Evolutionary conservation across 2,797 vertebrate genomes (phyloP).

Genomic region (Trachurus trachurus): DNA sequence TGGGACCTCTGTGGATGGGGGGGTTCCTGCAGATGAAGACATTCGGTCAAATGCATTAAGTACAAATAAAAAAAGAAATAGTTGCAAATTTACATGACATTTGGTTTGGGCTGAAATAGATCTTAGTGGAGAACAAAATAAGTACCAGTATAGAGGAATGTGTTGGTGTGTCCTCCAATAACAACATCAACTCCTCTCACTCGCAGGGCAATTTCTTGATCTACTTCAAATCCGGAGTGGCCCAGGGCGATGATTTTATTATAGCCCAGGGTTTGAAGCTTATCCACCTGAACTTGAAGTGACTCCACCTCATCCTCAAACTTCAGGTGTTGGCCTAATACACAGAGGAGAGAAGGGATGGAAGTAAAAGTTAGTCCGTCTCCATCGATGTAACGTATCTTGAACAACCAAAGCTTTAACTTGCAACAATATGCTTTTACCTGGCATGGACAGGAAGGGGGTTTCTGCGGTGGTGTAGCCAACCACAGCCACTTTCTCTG

Average conservation of each 20-base stretch:
- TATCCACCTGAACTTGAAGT: slow-evolving; percentile 88
- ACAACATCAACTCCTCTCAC: slow-evolving; percentile 92
- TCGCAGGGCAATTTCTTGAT: slow-evolving; percentile 90
- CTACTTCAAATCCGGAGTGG: slow-evolving; percentile 91
- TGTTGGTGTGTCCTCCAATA: slow-evolving; percentile 94
- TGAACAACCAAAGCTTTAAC: background rate
- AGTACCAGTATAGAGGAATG: slow-evolving; percentile 94
- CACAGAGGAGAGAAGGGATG: background rate
- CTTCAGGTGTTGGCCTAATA: slow-evolving; percentile 85
- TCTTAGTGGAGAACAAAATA: background rate
- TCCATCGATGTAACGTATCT: background rate
- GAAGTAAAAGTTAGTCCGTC: background rate
- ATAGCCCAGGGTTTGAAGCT: slow-evolving; percentile 85
- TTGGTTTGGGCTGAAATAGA: background rate
- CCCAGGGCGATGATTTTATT: slow-evolving; percentile 96
- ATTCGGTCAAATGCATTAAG: background rate
- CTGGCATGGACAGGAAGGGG: slow-evolving; percentile 90
- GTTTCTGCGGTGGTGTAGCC: slow-evolving; percentile 93
- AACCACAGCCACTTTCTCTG: slow-evolving; percentile 89
- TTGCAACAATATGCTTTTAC: slow-evolving; percentile 71
- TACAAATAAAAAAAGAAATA: background rate
- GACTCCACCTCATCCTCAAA: slow-evolving; percentile 91
- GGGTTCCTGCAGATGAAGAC: slow-evolving; percentile 77
- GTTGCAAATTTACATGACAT: background rate
- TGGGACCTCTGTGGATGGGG: slow-evolving; percentile 89